Base-by-base conservation (phyloP, 2,113 vertebrate species). In the Heteronetta atricapilla region DNA sequence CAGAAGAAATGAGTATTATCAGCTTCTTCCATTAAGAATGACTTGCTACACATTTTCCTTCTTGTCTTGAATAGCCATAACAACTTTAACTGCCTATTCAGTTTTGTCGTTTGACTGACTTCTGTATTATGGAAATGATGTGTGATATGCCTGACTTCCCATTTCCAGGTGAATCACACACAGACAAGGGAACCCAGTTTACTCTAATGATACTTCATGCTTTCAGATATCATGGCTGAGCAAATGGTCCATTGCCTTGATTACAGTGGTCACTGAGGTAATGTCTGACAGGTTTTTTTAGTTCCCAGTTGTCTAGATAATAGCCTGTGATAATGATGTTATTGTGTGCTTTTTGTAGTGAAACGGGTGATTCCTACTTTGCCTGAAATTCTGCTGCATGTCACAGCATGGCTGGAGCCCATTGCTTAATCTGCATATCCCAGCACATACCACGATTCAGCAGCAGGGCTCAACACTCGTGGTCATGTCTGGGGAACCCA, bases 241-340 rank as follows among this genome's bases (percentile, higher is more conserved):
- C 75, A 90, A 91, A 93, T 50, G 88, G 55, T 83, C 86, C 56
- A 88, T 86, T 94, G 90, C 73, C 68, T 94, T 92, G 42, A 83
- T 93, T 93, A 55, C 52, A 56, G 56, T 86, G 90, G 94, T 80
- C 92, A 93, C 86, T 78, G 88, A 90, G 67, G 82, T 78, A 86
- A 86, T 78, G 83, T 88, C 73, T 94, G 76, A 59, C 29, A 86
- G 55, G 17, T 55, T 79, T n/a, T 88, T 26, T 56, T 19, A 55
- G 64, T 64, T 94, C 60, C 17, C 80, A 78, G 59, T 16, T 86
- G 33, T 81, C 69, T 58, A 81, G 42, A 86, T 90, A 93, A 83
- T 66, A 73, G 68, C 63, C 46, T 88, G 34, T 67, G 64, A 70
- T 95, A 75, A 93, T 48, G 28, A 82, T 77, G 25, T 67, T 86